Base-by-base conservation (phyloP, 2,113 vertebrate species). In the Panthera leo region DNA sequence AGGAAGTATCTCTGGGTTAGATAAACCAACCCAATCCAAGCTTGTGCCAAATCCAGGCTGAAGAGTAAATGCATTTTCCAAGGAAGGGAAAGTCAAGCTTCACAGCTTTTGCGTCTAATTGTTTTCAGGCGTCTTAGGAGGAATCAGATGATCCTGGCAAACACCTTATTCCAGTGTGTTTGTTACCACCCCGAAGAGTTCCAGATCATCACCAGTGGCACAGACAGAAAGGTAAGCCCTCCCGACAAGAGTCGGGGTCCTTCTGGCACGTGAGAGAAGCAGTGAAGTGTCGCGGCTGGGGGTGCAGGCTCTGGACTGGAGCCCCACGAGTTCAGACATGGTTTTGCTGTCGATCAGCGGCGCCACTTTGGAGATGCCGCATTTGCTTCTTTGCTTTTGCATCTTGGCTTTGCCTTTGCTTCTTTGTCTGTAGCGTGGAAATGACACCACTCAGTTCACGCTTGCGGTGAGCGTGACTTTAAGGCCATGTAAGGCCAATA, bases 181-280 rank as follows among this genome's bases (percentile, higher is more conserved):
- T 99, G 99, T 90, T 99, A 99, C 98, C 99, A 99, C 96, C 99
- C 99, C 0, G 99, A 99, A 19, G 99, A 99, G 93, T 99, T 99
- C 98, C 99, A 99, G 98, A 98, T 99, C 79, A 99, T 99, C 97
- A 99, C 99, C 96, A 98, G 99, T 21, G 99, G 99, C 93, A 99
- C 99, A 2, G 99, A 99, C 98, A 99, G 99, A 95, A 99, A 99
- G 99, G 99, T 99, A 84, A 97, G 97, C 31, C 14, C 42, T 75
- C 29, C n/a, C 25, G 25, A 34, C 12, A 21, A 51, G 70, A 45
- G 36, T 21, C 39, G 5, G 63, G 58, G 34, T 55, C 39, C 58
- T 63, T 45, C 73, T 19, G 25, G 53, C 9, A 34, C 53, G 27
- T 23, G 27, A 53, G 36, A 58, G 55, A 23, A 21, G 36, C 34